A percentile compares a stretch with the other conserved stretches of the same genome.
phyloP scores from a whole-genome alignment of 2,113 vertebrate genomes.

The Corvus moneduloides region DNA sequence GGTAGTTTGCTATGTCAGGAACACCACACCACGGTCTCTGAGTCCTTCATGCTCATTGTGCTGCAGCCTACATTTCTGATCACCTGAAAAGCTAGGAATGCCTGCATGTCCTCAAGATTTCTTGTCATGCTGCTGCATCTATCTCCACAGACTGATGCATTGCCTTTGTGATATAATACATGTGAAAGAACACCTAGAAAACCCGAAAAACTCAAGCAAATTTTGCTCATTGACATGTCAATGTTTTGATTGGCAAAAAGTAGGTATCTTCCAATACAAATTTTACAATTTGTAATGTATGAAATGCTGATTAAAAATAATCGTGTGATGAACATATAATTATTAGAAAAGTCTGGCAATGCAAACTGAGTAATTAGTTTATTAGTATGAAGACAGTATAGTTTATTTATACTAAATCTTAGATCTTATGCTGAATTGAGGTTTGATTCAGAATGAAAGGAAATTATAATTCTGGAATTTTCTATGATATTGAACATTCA shows the following conservation, averaged over 20 bases:
- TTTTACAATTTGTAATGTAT: neutral
- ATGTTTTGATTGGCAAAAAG: neutral
- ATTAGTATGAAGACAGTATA: neutral
- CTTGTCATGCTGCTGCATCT: neutral
- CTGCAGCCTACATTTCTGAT: conserved; percentile 67
- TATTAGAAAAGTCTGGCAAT: neutral
- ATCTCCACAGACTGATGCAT: neutral
- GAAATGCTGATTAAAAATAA: neutral
- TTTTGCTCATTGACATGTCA: neutral
- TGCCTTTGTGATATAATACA: conserved; percentile 24
- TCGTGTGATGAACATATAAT: neutral
- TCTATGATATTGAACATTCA: neutral
- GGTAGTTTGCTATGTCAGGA: conserved; percentile 71
- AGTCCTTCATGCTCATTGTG: conserved; percentile 71
- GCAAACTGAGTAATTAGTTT: neutral
- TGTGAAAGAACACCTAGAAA: conserved; percentile 43
- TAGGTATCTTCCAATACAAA: neutral
- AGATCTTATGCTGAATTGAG: neutral
- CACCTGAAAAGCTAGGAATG: conserved; percentile 73
- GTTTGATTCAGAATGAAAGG: neutral
- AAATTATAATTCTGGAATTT: neutral
- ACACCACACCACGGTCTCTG: conserved; percentile 71
- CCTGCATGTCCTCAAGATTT: conserved; percentile 71
- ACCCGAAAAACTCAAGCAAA: neutral
- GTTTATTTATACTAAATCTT: neutral